phyloP scores from a whole-genome alignment of 2,888 invertebrate genomes.

The Aproaerema taeniolella region DNA sequence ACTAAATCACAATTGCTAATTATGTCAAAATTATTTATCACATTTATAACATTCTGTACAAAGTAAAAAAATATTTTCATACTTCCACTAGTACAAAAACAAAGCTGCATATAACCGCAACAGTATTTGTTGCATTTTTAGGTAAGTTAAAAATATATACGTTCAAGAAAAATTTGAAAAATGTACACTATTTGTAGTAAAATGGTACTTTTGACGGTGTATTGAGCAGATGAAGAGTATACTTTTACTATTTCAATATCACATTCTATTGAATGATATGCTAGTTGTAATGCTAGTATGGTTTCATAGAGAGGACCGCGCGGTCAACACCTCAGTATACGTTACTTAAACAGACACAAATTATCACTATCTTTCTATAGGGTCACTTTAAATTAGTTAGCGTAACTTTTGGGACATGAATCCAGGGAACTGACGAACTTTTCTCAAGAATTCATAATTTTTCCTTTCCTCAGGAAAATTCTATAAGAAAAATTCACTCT shows the following conservation, averaged over 20 bases:
- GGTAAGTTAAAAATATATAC: conserved; percentile 26
- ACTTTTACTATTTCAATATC: conserved; percentile 20
- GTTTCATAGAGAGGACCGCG: conserved; percentile 17
- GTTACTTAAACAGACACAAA: conserved; percentile 50
- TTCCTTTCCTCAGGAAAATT: too few relatives aligned
- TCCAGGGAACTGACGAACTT: too few relatives aligned
- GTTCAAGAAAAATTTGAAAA: too few relatives aligned
- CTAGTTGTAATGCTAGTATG: conserved; percentile 31
- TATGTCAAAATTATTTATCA: conserved; percentile 74
- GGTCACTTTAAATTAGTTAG: too few relatives aligned
- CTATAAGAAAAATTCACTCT: too few relatives aligned
- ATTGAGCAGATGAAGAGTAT: conserved; percentile 28
- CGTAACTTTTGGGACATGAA: too few relatives aligned
- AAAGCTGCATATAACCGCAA: conserved; percentile 50
- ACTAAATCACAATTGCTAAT: conserved; percentile 74
- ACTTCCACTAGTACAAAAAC: conserved; percentile 62
- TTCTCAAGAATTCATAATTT: too few relatives aligned
- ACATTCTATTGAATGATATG: conserved; percentile 34
- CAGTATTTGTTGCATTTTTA: conserved; percentile 32
- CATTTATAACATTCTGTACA: conserved; percentile 73
- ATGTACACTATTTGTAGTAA: too few relatives aligned
- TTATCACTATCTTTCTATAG: too few relatives aligned
- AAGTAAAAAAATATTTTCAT: conserved; percentile 73
- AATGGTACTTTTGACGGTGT: conserved; percentile 27
- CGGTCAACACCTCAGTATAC: background rate